Evolutionary conservation across 2,888 invertebrate species (phyloP).

Genomic region (Chaitophorus viminalis): DNA sequence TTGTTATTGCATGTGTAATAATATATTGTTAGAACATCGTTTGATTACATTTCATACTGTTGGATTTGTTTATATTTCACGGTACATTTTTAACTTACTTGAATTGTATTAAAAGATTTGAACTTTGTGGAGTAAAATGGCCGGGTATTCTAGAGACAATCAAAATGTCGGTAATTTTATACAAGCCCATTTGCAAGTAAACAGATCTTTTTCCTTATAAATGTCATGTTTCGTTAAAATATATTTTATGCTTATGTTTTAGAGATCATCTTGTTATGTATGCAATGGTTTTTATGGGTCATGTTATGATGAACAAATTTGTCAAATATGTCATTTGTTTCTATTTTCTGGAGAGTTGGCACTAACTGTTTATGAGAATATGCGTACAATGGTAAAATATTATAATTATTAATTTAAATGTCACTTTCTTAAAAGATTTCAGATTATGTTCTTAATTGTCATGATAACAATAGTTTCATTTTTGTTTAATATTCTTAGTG

Average conservation of each 20-base stretch:
- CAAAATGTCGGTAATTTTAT: background rate
- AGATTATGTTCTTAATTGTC: too few relatives aligned
- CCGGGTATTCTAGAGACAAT: background rate
- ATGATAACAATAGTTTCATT: too few relatives aligned
- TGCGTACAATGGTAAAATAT: background rate
- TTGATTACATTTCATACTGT: too few relatives aligned
- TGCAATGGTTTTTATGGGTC: slow-evolving; percentile 94
- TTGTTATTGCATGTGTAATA: too few relatives aligned
- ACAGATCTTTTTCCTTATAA: background rate
- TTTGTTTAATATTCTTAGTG: too few relatives aligned
- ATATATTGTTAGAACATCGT: too few relatives aligned
- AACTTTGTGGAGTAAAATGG: slow-evolving; percentile 3
- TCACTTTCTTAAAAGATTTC: background rate
- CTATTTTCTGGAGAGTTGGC: slow-evolving; percentile 82
- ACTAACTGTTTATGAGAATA: slow-evolving; percentile 35
- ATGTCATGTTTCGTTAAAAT: background rate
- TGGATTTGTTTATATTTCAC: too few relatives aligned
- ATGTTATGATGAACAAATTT: slow-evolving; percentile 89
- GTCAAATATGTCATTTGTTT: slow-evolving; percentile 91
- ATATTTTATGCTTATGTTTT: background rate
- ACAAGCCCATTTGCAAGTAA: slow-evolving; percentile 22
- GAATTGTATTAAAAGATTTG: too few relatives aligned
- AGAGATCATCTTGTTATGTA: slow-evolving; percentile 69
- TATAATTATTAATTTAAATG: background rate
- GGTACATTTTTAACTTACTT: too few relatives aligned